Percentiles rank a stretch among this genome's conserved stretches.
phyloP scores from a whole-genome alignment of 2,888 invertebrate genomes.

The Athetis lepigone region DNA sequence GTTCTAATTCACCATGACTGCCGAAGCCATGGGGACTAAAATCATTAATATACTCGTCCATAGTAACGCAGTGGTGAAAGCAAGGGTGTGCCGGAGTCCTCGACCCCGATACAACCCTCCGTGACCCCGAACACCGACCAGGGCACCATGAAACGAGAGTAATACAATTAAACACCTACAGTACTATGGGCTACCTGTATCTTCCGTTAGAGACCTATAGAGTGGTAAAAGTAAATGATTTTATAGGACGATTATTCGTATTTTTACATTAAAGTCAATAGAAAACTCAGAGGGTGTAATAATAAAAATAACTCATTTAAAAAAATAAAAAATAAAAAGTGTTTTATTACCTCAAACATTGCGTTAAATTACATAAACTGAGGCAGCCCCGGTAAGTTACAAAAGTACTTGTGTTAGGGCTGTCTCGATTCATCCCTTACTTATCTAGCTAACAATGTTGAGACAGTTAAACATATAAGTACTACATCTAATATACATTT shows the following conservation, averaged over 20 bases:
- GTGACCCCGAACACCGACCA: constrained; percentile 67
- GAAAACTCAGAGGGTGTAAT: no score
- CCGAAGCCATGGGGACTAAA: constrained; percentile 37
- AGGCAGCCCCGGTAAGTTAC: no score
- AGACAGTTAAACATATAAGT: no score
- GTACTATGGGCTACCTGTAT: constrained; percentile 39
- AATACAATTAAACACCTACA: constrained; percentile 83
- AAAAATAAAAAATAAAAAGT: not conserved
- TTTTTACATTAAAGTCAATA: no score
- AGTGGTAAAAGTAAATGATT: not conserved
- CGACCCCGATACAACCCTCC: constrained; percentile 84
- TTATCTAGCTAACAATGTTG: no score
- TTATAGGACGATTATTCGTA: not conserved
- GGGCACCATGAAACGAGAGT: constrained; percentile 81
- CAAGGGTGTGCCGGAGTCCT: constrained; percentile 71
- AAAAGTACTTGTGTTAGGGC: no score
- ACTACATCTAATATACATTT: no score
- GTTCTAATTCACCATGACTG: constrained; percentile 34
- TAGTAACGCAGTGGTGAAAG: constrained; percentile 59
- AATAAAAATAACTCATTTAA: no score
- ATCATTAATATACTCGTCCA: constrained; percentile 60
- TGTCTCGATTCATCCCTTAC: no score
- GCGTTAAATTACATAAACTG: no score
- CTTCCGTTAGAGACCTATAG: constrained; percentile 8
- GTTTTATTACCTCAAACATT: no score